phyloP scores from a whole-genome alignment of 2,797 vertebrate genomes.

The Xerus rutilus region DNA sequence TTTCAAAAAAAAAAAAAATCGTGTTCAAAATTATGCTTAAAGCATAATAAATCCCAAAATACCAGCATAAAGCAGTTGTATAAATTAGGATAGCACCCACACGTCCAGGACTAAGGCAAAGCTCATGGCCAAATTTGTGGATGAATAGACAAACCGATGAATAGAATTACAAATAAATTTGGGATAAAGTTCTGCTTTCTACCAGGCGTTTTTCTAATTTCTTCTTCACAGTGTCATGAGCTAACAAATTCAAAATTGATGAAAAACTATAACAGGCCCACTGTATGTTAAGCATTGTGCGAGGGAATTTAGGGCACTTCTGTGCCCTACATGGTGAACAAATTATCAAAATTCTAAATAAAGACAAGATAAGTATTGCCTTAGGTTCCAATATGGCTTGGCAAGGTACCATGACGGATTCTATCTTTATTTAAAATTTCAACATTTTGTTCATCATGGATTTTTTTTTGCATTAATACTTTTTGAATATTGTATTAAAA shows the following conservation, averaged over 20 bases:
- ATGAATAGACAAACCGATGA: slow-evolving; percentile 32
- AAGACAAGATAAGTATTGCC: neutral
- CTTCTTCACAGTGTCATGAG: neutral
- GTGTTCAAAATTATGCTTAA: slow-evolving; percentile 49
- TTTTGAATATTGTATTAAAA: neutral
- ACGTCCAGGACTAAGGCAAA: slow-evolving; percentile 30
- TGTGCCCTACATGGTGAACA: neutral
- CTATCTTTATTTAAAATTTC: slow-evolving; percentile 48
- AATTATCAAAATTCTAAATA: slow-evolving; percentile 48
- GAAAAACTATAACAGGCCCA: neutral
- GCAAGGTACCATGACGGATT: neutral
- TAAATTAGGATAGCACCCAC: neutral
- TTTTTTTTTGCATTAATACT: neutral
- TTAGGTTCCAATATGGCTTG: neutral
- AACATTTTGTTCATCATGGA: slow-evolving; percentile 5
- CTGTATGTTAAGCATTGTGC: neutral
- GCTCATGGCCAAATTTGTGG: neutral
- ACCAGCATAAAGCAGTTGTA: slow-evolving; percentile 30
- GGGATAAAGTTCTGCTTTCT: neutral
- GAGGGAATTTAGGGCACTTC: neutral
- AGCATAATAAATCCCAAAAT: slow-evolving; percentile 51
- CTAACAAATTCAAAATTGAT: slow-evolving; percentile 32
- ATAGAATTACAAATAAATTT: neutral
- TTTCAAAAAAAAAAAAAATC: slow-evolving; percentile 14
- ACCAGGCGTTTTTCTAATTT: slow-evolving; percentile 22